Conservation (phyloP, 2,113 vertebrate genomes). For the Gavia stellata region DNA sequence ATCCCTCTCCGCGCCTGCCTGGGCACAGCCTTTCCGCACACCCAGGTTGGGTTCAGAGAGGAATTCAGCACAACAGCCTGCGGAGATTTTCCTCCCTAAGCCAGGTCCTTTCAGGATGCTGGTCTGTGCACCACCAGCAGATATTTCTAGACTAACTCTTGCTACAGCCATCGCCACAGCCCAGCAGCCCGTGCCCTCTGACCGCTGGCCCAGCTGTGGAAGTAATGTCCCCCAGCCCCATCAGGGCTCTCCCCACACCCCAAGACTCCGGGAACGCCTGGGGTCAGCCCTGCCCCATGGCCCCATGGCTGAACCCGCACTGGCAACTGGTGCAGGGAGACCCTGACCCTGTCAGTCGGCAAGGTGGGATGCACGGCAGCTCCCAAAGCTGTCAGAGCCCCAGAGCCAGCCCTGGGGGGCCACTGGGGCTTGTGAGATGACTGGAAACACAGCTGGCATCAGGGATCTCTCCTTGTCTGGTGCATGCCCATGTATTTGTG, state of each 20-base stretch:
- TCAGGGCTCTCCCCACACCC: neutral
- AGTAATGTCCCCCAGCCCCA: rapidly evolving
- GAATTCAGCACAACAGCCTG: rapidly evolving
- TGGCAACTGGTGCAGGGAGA: neutral
- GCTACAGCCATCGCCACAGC: neutral
- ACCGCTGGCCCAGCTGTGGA: neutral
- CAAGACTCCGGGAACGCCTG: rapidly evolving
- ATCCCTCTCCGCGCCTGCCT: rapidly evolving
- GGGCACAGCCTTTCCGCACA: neutral
- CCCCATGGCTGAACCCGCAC: rapidly evolving
- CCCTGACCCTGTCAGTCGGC: rapidly evolving
- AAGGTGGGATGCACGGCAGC: neutral
- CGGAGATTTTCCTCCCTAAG: neutral
- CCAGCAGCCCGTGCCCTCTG: neutral
- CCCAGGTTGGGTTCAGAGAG: rapidly evolving
- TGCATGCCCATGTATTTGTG: neutral
- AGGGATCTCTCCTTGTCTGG: neutral
- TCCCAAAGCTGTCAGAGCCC: neutral
- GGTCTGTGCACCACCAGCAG: neutral
- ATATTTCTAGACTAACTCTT: neutral
- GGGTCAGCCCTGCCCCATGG: neutral
- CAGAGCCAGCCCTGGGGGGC: neutral
- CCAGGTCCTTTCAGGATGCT: neutral
- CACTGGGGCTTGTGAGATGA: neutral
- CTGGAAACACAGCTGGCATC: neutral